These are phyloP conservation scores for Poeciliopsis infans DNA, from an alignment of 2,797 vertebrate genomes.

Conservation along the genomic window DNA sequence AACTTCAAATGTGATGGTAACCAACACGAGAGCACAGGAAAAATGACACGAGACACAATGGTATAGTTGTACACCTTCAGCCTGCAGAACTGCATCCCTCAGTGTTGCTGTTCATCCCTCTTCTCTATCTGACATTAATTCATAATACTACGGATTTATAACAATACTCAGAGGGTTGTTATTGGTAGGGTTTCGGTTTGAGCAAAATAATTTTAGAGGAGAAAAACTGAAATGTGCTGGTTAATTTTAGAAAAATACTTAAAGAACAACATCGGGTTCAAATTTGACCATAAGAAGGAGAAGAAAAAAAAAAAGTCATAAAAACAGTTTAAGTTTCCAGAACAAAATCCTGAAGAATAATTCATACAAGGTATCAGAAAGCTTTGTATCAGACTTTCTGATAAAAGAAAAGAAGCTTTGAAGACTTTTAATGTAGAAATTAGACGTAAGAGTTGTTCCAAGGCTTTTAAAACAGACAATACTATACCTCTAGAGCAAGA, in stretches of 20 bases:
- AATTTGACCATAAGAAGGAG: neutral
- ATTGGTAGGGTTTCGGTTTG: neutral
- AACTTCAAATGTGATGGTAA: neutral
- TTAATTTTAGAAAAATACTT: neutral
- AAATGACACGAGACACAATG: neutral
- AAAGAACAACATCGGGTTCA: neutral
- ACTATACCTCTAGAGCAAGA: constrained; percentile 92
- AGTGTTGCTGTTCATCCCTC: constrained; percentile 14
- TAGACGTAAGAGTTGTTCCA: neutral
- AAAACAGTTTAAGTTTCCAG: neutral
- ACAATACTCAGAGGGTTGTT: rapidly evolving
- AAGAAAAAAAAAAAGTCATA: neutral
- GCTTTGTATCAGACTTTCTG: neutral
- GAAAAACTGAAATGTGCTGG: neutral
- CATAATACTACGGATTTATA: neutral
- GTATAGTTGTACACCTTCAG: constrained; percentile 20
- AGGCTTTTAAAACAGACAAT: neutral
- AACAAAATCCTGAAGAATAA: neutral
- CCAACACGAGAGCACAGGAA: neutral
- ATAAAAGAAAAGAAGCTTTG: neutral
- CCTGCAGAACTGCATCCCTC: neutral
- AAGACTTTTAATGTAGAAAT: neutral
- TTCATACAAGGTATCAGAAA: neutral
- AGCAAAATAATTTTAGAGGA: neutral
- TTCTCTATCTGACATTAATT: neutral